Conservation (phyloP, 1,140 invertebrate species). For the Monochamus saltuarius region DNA sequence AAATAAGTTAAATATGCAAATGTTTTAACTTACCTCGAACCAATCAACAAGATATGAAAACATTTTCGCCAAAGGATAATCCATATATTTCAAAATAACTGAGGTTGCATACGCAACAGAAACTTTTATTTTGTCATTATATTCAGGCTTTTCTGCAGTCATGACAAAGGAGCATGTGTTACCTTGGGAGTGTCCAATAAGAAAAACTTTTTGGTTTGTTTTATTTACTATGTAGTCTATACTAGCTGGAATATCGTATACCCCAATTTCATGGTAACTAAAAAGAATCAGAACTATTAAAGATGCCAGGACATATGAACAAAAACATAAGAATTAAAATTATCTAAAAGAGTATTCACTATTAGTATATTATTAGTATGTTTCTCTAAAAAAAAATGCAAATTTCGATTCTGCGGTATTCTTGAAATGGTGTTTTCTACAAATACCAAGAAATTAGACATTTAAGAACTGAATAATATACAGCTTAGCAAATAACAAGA, state of each 20-base stretch:
- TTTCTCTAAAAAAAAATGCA: too few species aligned
- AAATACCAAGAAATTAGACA: too few species aligned
- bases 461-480: too few species aligned
- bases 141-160: slow-evolving; percentile 60
- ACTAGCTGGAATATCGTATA: slow-evolving; percentile 73
- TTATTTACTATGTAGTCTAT: slow-evolving; percentile 67
- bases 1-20: too few species aligned
- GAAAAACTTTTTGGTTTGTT: slow-evolving; percentile 64
- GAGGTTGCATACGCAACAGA: not conserved
- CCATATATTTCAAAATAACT: not conserved
- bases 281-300: too few species aligned
- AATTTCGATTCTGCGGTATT: too few species aligned
- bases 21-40: not conserved
- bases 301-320: too few species aligned
- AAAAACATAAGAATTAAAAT: too few species aligned
- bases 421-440: too few species aligned
- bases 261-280: slow-evolving; percentile 69
- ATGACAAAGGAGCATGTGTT: slow-evolving; percentile 64
- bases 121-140: slow-evolving; percentile 9
- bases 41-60: not conserved
- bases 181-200: slow-evolving; percentile 69
- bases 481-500: too few species aligned
- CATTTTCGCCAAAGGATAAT: not conserved
- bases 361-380: too few species aligned
- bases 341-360: too few species aligned